These are phyloP conservation scores for Lepus americanus DNA, from an alignment of 2,113 vertebrate genomes.

Conservation along the genomic window DNA sequence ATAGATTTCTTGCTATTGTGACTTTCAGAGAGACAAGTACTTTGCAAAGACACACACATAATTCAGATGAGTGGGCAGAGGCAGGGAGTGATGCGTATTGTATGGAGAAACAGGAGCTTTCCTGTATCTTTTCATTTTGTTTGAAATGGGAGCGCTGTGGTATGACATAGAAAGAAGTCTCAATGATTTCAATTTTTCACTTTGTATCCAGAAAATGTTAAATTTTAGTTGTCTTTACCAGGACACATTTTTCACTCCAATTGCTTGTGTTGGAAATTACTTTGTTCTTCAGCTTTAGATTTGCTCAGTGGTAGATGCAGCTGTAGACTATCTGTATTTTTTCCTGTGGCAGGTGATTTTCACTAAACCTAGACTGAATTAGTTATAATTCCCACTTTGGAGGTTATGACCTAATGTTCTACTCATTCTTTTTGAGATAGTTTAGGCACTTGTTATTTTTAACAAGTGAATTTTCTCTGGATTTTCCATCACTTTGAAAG, in stretches of 20 bases:
- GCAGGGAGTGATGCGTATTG: conserved; percentile 37
- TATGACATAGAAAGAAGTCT: not conserved
- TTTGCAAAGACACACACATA: conserved; percentile 59
- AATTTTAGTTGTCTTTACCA: conserved; percentile 48
- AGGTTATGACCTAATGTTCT: not conserved
- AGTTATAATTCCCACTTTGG: not conserved
- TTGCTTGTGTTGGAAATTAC: not conserved
- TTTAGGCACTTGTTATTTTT: not conserved
- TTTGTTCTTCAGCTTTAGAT: conserved; percentile 43
- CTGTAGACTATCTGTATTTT: not conserved
- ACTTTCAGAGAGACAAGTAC: conserved; percentile 63
- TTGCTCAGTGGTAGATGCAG: not conserved
- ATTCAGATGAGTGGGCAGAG: conserved; percentile 43
- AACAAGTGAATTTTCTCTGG: not conserved
- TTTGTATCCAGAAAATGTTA: conserved; percentile 52
- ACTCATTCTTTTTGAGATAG: conserved; percentile 28
- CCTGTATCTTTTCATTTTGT: conserved; percentile 10
- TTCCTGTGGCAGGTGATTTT: conserved; percentile 19
- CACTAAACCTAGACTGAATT: conserved; percentile 11
- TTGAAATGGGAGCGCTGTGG: conserved; percentile 8
- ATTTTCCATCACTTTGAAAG: conserved; percentile 19
- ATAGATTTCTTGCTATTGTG: conserved; percentile 61
- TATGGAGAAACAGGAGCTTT: conserved; percentile 41
- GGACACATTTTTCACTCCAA: conserved; percentile 10
- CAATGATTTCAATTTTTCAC: conserved; percentile 54